These are phyloP conservation scores for Plebejus argus DNA, from an alignment of 2,888 invertebrate genomes.

Conservation along the genomic window DNA sequence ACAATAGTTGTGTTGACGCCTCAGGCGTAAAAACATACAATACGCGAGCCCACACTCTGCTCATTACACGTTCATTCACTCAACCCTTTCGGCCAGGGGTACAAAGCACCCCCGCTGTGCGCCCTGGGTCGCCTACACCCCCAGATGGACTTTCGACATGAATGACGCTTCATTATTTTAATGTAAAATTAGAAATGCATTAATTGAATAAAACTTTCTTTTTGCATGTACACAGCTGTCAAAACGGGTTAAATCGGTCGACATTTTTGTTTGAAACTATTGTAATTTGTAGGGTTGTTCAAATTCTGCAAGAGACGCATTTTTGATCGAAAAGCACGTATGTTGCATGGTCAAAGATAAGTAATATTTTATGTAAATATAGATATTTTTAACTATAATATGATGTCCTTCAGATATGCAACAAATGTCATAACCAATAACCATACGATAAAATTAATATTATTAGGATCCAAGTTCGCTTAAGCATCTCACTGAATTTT, in stretches of 20 bases:
- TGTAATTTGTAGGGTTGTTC: slow-evolving; percentile 15
- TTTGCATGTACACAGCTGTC: slow-evolving; percentile 30
- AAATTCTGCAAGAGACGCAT: neutral
- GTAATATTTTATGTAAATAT: no score
- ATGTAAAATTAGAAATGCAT: slow-evolving; percentile 31
- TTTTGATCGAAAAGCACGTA: neutral
- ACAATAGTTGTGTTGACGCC: slow-evolving; percentile 50
- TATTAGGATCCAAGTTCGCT: no score
- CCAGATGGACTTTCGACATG: slow-evolving; percentile 32
- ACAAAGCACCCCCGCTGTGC: slow-evolving; percentile 55
- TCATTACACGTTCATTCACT: slow-evolving; percentile 67
- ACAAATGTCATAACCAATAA: no score
- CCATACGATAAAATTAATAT: no score
- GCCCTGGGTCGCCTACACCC: slow-evolving; percentile 59
- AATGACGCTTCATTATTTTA: slow-evolving; percentile 34
- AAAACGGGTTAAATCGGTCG: slow-evolving; percentile 17
- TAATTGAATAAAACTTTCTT: slow-evolving; percentile 28
- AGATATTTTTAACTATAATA: no score
- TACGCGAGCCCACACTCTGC: slow-evolving; percentile 56
- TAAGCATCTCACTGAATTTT: no score
- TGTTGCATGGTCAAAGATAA: neutral
- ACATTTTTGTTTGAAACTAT: slow-evolving; percentile 5
- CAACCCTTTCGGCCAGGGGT: slow-evolving; percentile 46
- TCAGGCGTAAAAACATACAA: slow-evolving; percentile 46
- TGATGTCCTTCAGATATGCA: no score